phyloP scores from a whole-genome alignment of 2,113 vertebrate genomes.

The Rattus rattus region DNA sequence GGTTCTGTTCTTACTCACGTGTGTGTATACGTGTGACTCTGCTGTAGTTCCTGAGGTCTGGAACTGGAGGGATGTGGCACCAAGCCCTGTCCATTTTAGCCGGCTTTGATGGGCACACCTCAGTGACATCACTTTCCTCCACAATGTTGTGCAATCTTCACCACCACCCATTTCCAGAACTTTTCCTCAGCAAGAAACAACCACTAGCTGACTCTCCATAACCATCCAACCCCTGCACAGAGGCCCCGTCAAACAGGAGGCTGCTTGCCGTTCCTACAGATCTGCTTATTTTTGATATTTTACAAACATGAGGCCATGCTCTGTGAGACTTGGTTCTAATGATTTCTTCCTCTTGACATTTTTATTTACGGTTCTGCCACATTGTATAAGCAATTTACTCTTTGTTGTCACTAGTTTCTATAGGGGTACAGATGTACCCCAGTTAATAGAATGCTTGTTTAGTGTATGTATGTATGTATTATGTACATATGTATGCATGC shows the following conservation, averaged over 20 bases:
- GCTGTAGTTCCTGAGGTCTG: background rate
- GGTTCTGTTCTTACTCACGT: background rate
- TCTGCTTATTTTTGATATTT: background rate
- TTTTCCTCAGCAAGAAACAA: background rate
- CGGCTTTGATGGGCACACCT: background rate
- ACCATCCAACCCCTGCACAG: too few relatives aligned
- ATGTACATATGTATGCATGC: background rate
- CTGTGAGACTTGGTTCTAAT: background rate
- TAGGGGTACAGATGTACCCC: too few relatives aligned
- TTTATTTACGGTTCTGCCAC: background rate
- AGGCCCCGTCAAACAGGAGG: background rate
- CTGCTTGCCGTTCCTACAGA: background rate
- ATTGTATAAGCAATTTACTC: background rate
- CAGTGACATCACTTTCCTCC: background rate
- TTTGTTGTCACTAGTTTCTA: background rate
- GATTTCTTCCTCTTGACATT: background rate
- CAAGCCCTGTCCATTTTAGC: background rate
- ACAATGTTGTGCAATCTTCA: background rate
- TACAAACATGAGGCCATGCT: background rate
- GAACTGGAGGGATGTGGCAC: background rate
- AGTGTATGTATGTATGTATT: background rate
- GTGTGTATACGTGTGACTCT: background rate
- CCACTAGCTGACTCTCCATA: background rate
- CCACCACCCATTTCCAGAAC: background rate
- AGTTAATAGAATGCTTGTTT: too few relatives aligned